These are phyloP conservation scores for Saguinus midas DNA, from an alignment of 2,113 vertebrate genomes.

Conservation along the genomic window DNA sequence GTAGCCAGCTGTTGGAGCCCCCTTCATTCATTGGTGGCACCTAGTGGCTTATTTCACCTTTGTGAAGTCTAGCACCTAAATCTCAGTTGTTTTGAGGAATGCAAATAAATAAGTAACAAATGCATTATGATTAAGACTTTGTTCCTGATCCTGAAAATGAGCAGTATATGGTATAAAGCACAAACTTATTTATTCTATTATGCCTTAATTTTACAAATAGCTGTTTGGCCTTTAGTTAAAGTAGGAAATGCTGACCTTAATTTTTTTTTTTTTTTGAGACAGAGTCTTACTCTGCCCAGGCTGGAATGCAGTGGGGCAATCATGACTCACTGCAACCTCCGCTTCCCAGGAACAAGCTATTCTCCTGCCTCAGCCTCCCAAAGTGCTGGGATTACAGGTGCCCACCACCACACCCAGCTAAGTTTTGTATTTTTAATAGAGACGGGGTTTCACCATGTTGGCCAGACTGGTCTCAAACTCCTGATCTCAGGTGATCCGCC, in stretches of 20 bases:
- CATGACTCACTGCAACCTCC: too few species aligned
- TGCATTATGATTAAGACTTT: neutral
- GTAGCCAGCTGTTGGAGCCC: neutral
- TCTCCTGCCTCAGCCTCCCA: too few species aligned
- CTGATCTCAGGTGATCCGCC: too few species aligned
- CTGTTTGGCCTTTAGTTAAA: neutral
- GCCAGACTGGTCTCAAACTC: too few species aligned
- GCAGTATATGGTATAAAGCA: neutral
- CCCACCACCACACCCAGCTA: too few species aligned
- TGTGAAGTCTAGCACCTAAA: neutral
- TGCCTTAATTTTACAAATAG: neutral
- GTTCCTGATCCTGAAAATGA: conserved; percentile 20
- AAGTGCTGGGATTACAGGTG: too few species aligned
- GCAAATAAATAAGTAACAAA: neutral
- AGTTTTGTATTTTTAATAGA: too few species aligned
- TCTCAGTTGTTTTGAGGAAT: conserved; percentile 35
- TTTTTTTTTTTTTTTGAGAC: too few species aligned
- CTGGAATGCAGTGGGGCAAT: too few species aligned
- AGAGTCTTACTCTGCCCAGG: too few species aligned
- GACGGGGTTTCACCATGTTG: too few species aligned
- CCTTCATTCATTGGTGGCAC: neutral
- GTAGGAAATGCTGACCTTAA: neutral
- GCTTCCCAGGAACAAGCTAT: too few species aligned
- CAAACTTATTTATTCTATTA: conserved; percentile 11
- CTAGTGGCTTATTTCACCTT: neutral